Conservation (phyloP, 2,113 vertebrate genomes). For the Apodemus sylvaticus region DNA sequence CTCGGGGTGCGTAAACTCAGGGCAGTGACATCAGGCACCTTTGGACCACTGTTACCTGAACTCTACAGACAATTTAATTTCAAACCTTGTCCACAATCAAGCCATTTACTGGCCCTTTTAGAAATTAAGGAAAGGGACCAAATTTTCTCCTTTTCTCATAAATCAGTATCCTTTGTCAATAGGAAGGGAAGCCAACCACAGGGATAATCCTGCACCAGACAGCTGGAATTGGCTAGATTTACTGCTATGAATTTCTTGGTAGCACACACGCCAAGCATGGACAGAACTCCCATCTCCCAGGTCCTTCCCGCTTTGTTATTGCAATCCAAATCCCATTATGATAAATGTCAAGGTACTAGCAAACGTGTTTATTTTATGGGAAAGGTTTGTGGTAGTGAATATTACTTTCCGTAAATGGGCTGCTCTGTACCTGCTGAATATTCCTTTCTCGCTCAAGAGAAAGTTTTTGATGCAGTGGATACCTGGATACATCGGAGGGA, state of each 20-base stretch:
- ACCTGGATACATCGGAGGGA: neutral
- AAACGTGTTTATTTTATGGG: constrained; percentile 22
- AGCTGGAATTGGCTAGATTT: neutral
- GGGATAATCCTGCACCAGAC: neutral
- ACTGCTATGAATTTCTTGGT: neutral
- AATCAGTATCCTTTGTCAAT: neutral
- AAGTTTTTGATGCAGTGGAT: neutral
- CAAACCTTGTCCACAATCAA: constrained; percentile 12
- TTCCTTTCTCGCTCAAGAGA: neutral
- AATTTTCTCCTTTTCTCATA: neutral
- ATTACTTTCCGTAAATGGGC: neutral
- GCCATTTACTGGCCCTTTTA: neutral
- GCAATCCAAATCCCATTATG: neutral
- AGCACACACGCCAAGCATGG: neutral
- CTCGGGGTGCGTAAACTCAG: neutral
- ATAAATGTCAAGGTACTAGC: constrained; percentile 4
- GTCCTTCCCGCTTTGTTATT: constrained; percentile 7
- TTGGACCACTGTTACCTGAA: neutral
- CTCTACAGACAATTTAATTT: neutral
- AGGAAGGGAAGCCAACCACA: neutral
- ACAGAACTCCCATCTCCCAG: neutral
- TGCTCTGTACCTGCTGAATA: neutral
- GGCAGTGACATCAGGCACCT: neutral
- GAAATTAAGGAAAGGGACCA: neutral
- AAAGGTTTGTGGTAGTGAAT: neutral